These are phyloP conservation scores for Drosophila miranda DNA, from an alignment of 1,140 invertebrate species.

Conservation along the genomic window DNA sequence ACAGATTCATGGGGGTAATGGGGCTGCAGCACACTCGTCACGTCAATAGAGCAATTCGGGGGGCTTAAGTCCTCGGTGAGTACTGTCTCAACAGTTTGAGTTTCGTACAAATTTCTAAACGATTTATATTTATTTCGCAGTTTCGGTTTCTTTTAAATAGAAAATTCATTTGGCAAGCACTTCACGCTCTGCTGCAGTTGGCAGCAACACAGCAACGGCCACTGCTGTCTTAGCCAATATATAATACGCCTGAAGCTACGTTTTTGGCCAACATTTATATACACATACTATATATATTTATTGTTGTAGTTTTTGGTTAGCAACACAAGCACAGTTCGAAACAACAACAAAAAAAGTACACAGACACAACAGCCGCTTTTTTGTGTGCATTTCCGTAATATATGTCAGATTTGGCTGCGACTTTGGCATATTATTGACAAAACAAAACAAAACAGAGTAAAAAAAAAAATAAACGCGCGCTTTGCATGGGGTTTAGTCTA, in stretches of 20 bases:
- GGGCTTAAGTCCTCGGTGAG: neutral
- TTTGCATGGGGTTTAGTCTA: constrained; percentile 50
- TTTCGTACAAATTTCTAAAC: constrained; percentile 50
- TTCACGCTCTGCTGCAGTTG: constrained; percentile 73
- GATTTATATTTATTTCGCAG: constrained; percentile 16
- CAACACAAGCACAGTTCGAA: constrained; percentile 51
- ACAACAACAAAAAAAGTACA: constrained; percentile 16
- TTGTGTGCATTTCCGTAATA: constrained; percentile 63
- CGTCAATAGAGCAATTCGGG: constrained; percentile 26
- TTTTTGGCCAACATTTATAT: constrained; percentile 67
- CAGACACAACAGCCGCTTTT: constrained; percentile 19
- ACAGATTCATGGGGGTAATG: neutral
- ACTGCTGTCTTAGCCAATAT: constrained; percentile 43
- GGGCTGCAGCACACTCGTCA: constrained; percentile 22
- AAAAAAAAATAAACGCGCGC: constrained; percentile 62
- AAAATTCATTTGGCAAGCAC: constrained; percentile 77
- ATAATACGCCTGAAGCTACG: constrained; percentile 53
- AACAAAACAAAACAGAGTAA: constrained; percentile 73
- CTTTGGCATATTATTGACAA: constrained; percentile 65
- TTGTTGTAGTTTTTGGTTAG: constrained; percentile 43
- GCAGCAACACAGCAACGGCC: constrained; percentile 51
- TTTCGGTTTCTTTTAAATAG: constrained; percentile 57
- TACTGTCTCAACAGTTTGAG: constrained; percentile 18
- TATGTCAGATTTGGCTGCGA: constrained; percentile 32
- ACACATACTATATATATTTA: constrained; percentile 16